Evolutionary conservation across 1,140 invertebrate genomes (phyloP).

Genomic region (Streblospio benedicti): DNA sequence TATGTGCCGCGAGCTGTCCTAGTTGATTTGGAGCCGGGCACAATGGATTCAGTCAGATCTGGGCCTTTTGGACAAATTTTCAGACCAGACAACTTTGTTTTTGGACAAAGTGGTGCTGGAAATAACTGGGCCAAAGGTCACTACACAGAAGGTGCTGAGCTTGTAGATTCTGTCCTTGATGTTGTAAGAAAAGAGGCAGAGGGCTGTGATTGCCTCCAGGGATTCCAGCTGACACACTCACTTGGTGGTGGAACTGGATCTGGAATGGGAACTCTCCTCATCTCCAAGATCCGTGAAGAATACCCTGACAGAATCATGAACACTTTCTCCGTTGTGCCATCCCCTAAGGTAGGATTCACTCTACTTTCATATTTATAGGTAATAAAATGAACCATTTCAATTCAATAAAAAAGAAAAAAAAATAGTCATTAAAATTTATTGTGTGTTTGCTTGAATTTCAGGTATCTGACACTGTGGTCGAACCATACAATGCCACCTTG

Average conservation of each 20-base stretch:
- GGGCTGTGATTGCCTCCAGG: slow-evolving; percentile 56
- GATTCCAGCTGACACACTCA: slow-evolving; percentile 51
- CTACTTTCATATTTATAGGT: too few relatives aligned
- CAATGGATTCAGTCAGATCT: slow-evolving; percentile 86
- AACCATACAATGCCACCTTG: slow-evolving; percentile 67
- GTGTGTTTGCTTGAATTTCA: too few relatives aligned
- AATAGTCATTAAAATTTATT: too few relatives aligned
- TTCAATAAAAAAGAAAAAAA: not conserved
- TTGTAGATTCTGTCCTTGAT: slow-evolving; percentile 76
- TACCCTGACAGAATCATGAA: slow-evolving; percentile 75
- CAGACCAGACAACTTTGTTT: slow-evolving; percentile 80
- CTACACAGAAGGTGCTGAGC: slow-evolving; percentile 80
- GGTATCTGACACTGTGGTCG: slow-evolving; percentile 69
- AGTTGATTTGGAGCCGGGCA: slow-evolving; percentile 86
- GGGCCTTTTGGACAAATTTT: slow-evolving; percentile 77
- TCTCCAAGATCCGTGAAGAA: slow-evolving; percentile 47
- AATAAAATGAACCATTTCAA: not conserved
- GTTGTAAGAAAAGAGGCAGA: slow-evolving; percentile 82
- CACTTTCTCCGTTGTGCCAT: slow-evolving; percentile 79
- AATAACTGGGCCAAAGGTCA: slow-evolving; percentile 89
- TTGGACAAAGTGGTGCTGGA: slow-evolving; percentile 68
- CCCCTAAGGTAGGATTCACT: slow-evolving; percentile 67
- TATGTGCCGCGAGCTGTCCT: slow-evolving; percentile 86
- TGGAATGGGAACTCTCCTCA: slow-evolving; percentile 20
- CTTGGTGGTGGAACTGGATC: slow-evolving; percentile 48